Evolutionary conservation across 2,113 vertebrate genomes (phyloP).

Genomic region (Cochlearius cochlearius): DNA sequence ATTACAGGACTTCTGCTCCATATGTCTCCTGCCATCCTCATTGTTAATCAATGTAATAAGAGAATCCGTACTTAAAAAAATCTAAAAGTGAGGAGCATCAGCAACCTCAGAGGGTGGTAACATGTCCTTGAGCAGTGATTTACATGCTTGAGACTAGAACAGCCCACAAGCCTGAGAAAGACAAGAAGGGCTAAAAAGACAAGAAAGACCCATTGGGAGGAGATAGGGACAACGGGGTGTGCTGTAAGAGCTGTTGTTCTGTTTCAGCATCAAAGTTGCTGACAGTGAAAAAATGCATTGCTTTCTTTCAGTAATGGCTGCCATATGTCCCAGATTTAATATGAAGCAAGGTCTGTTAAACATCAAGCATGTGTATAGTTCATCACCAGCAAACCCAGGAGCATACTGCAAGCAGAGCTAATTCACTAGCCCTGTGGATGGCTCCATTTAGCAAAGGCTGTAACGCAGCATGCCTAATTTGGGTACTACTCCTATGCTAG

Average conservation of each 20-base stretch:
- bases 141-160: not conserved
- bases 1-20: not conserved
- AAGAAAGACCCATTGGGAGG: not conserved
- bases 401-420: not conserved
- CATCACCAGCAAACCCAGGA: not conserved
- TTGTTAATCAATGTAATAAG: not conserved
- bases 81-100: fast-evolving
- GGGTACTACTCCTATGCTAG: not conserved
- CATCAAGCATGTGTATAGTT: conserved; percentile 8
- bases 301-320: conserved; percentile 30
- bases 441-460: not conserved
- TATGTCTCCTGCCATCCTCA: not conserved
- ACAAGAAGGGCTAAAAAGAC: not conserved
- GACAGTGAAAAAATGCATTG: not conserved
- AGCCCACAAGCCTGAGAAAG: not conserved
- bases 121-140: not conserved
- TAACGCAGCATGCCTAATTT: not conserved
- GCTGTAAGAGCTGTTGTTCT: not conserved
- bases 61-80: not conserved
- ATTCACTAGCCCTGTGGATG: not conserved
- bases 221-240: not conserved
- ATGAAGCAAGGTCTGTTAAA: not conserved
- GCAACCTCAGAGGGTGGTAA: not conserved
- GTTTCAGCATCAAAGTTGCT: not conserved
- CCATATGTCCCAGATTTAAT: conserved; percentile 19